These are phyloP conservation scores for Terrapene triunguis DNA, from an alignment of 2,113 vertebrate species.

Conservation along the genomic window DNA sequence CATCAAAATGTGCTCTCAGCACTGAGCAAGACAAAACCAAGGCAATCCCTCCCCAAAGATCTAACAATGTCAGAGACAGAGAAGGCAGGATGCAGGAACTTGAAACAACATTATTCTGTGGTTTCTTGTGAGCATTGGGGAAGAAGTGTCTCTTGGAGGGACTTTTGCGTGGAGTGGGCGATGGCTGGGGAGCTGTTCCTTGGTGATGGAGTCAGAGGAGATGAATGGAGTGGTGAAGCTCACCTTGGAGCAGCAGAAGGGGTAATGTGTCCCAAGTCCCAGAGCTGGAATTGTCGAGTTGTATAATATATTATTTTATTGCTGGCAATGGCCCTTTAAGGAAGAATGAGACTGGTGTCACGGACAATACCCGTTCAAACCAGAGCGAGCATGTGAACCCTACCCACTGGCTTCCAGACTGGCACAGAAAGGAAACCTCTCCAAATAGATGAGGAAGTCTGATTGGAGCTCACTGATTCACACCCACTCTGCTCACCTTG, in stretches of 20 bases:
- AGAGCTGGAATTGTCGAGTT: neutral
- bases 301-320: neutral
- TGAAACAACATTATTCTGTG: neutral
- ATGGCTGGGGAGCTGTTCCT: neutral
- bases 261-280: neutral
- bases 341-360: neutral
- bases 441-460: neutral
- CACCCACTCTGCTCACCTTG: neutral
- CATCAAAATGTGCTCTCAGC: neutral
- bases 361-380: conserved; percentile 30
- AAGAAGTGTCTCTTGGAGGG: neutral
- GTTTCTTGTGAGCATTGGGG: neutral
- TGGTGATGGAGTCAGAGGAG: neutral
- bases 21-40: neutral
- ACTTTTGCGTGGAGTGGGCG: neutral
- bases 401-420: conserved; percentile 29
- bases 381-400: conserved; percentile 23
- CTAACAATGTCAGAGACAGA: neutral
- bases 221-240: neutral
- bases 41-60: neutral
- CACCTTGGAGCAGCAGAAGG: neutral
- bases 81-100: neutral
- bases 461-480: neutral
- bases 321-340: conserved; percentile 62
- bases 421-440: neutral